Base-by-base conservation (phyloP, 2,113 vertebrate species). In the Setophaga petechia region DNA sequence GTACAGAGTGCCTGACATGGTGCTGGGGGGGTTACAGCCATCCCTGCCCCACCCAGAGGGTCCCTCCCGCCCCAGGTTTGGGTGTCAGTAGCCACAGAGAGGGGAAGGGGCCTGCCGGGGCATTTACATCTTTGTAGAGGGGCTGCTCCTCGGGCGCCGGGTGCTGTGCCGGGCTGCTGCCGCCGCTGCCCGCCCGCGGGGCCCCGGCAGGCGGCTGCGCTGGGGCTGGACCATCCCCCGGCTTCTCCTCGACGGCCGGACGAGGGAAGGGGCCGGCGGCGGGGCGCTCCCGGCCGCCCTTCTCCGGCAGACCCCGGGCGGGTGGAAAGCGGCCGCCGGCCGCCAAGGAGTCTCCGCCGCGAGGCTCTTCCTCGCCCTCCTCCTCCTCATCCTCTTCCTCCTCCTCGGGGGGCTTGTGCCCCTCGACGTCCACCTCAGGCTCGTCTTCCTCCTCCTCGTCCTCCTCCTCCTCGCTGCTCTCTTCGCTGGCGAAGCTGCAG, bases 61-160 rank as follows among this genome's bases (percentile, higher is more conserved):
- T 5, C 97, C 97, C 75, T 97, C 97, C 98, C 97, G 96, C 98
- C 98, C 97, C 97, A 92, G 96, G 9, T 1, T 14, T 95, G 88
- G 97, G 97, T 97, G 98, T 98, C 98, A 98, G 98, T 97, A 98
- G 97, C 98, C 98, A 98, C 98, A 98, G 97, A 95, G 19, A 74
- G 4, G 82, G 97, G 91, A 97, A 87, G 96, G 96, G 97, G 97
- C 97, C 98, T 96, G 97, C 84, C 95, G 97, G 97, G 94, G 97
- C 98, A 99, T 99, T 99, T 99, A 99, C 99, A 98, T 99, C 99
- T 98, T 99, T 99, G 98, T 99, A 99, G 94, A 98, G 93, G 75
- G 98, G 97, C 79, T 95, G 97, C 94, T 99, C 98, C 97, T 99
- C 99, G 95, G 98, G 92, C 81, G 98, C 97, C 63, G 98, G 96